These are phyloP conservation scores for Agelaius tricolor DNA, from an alignment of 2,113 vertebrate species.

Conservation along the genomic window DNA sequence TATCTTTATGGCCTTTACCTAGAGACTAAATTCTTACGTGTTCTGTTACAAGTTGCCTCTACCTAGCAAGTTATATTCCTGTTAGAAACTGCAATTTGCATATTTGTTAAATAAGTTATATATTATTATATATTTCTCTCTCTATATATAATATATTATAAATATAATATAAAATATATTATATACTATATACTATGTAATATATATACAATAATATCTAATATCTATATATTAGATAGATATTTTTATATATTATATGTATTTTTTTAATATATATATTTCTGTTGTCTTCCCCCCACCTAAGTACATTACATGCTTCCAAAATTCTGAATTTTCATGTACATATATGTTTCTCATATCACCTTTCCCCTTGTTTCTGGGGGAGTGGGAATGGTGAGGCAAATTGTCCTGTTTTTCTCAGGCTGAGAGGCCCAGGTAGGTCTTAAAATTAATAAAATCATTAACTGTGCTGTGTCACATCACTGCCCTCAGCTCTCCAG, in stretches of 20 bases:
- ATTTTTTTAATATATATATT: too few relatives aligned
- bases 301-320: not conserved
- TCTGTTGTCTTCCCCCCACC: not conserved
- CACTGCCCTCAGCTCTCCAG: not conserved
- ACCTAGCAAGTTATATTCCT: not conserved
- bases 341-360: not conserved
- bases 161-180: too few relatives aligned
- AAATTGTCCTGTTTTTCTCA: not conserved
- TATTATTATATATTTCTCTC: not conserved
- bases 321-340: not conserved
- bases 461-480: not conserved
- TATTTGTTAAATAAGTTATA: not conserved
- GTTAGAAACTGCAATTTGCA: not conserved
- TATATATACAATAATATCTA: too few relatives aligned
- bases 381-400: accelerated
- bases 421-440: accelerated
- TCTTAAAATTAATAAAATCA: not conserved
- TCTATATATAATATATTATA: too few relatives aligned
- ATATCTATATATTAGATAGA: too few relatives aligned
- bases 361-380: not conserved
- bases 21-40: not conserved
- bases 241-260: too few relatives aligned
- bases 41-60: not conserved
- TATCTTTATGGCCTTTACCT: not conserved
- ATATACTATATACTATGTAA: too few relatives aligned